Evolutionary conservation across 2,797 vertebrate species (phyloP), one percentile per base, ranked within the genome.

Genomic region (Champsocephalus esox): DNA sequence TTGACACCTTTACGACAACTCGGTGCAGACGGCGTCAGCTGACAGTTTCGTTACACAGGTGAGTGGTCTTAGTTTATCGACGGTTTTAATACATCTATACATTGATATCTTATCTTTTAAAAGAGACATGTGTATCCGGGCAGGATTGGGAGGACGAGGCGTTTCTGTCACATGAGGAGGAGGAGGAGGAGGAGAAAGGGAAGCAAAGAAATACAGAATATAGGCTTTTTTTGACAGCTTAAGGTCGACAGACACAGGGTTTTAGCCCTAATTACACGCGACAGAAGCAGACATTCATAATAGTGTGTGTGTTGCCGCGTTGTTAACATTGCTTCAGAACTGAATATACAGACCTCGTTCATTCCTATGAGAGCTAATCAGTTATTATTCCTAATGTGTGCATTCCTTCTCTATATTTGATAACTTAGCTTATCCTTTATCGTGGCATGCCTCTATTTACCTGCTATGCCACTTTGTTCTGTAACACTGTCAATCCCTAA

Each of bases 151-250:
- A 66, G 73, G 61, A 82, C 68, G 71, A 78, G 56, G 60, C 75
- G 78, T 70, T 77, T 83, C 48, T 90, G 87, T 90, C 88, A 89
- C 88, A 89, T 76, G 19, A 19, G 19, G 19, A 19, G 19, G 19
- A 91, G 75, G 66, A 52, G 62, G 77, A 75, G 48, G 62, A 73
- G 75, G 67, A 56, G 28, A 73, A 64, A 74, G 12, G 61, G 58
- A 73, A 73, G 79, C 67, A 75, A 11, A 49, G 65, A 65, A 55
- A 65, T 69, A 68, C 80, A 1, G 66, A 70, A 84, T 86, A 83
- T 74, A 77, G 28, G 60, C 17, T 72, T 75, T 79, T 79, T 84
- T 87, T 89, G 90, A 92, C 90, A 92, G 89, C 78, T 93, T 90
- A 78, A 68, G 71, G 73, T 85, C 70, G 66, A 63, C 8, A 12